Evolutionary conservation across 2,113 vertebrate species (phyloP).

Genomic region (Hoplias malabaricus): DNA sequence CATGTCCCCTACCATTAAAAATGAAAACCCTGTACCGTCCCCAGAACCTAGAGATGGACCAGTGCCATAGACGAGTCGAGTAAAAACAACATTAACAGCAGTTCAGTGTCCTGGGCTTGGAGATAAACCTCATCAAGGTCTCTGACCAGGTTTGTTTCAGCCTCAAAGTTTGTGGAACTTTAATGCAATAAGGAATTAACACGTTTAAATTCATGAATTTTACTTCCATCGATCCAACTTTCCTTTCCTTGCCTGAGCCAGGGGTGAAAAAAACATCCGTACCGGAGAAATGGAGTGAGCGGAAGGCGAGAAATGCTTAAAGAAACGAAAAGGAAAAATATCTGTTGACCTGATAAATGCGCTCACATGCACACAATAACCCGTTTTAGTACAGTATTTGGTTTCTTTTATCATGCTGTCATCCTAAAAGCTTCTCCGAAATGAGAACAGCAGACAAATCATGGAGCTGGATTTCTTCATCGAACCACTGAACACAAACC

Average conservation of each 20-base stretch:
- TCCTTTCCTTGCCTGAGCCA: background rate
- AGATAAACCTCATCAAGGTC: no score
- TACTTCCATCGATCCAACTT: background rate
- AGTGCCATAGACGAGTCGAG: no score
- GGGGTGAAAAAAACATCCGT: background rate
- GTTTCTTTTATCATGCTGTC: slow-evolving; percentile 26
- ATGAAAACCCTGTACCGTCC: no score
- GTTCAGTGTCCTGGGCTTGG: no score
- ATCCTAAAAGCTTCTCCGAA: background rate
- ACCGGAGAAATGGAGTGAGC: background rate
- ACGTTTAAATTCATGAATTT: background rate
- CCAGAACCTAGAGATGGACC: background rate
- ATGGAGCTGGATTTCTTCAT: slow-evolving; percentile 31
- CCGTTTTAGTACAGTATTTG: slow-evolving; percentile 45
- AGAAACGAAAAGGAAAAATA: background rate
- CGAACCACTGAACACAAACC: slow-evolving; percentile 21
- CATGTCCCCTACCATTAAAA: no score
- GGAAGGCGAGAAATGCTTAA: background rate
- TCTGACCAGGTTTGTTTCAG: no score
- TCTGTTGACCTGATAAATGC: slow-evolving; percentile 31
- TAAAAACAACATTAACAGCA: no score
- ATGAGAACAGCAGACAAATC: slow-evolving; percentile 27
- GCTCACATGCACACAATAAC: slow-evolving; percentile 32
- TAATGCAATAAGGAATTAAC: no score
- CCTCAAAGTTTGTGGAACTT: no score